A percentile compares a stretch with the other conserved stretches of the same genome.
These are phyloP conservation scores for Hemicrepidius hirtus DNA, from an alignment of 2,888 invertebrate species.

Conservation along the genomic window DNA sequence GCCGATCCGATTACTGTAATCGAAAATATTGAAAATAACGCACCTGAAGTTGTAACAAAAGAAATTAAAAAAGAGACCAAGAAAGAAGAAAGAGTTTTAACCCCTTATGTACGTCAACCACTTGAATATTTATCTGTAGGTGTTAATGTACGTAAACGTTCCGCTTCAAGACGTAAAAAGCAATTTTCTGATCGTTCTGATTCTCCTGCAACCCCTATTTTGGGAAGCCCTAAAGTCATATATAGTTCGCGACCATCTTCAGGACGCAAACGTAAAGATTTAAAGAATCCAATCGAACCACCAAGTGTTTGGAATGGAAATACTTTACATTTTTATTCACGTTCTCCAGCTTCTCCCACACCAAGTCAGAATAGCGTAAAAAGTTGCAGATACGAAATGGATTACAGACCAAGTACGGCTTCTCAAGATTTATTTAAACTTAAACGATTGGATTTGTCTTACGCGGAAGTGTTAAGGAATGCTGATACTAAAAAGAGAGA, in stretches of 20 bases:
- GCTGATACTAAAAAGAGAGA: conserved; percentile 74
- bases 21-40: conserved; percentile 71
- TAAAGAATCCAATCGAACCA: conserved; percentile 70
- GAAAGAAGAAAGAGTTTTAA: conserved; percentile 73
- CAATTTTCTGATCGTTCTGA: conserved; percentile 80
- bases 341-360: conserved; percentile 74
- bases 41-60: conserved; percentile 67
- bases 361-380: conserved; percentile 74
- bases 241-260: conserved; percentile 74
- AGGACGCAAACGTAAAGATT: conserved; percentile 73
- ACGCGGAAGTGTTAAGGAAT: conserved; percentile 88
- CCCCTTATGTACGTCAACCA: conserved; percentile 82
- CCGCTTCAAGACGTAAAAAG: conserved; percentile 79
- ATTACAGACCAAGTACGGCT: conserved; percentile 81
- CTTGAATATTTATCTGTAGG: conserved; percentile 83
- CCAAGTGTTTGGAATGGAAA: conserved; percentile 80
- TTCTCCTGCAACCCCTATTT: conserved; percentile 78
- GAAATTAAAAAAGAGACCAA: conserved; percentile 58
- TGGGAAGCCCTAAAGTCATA: conserved; percentile 78
- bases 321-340: conserved; percentile 79
- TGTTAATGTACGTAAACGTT: conserved; percentile 80
- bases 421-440: conserved; percentile 89
- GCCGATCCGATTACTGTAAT: conserved; percentile 79
- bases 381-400: conserved; percentile 66
- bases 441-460: conserved; percentile 87